These are phyloP conservation scores for Sylvia atricapilla DNA, from an alignment of 2,113 vertebrate species.

Conservation along the genomic window DNA sequence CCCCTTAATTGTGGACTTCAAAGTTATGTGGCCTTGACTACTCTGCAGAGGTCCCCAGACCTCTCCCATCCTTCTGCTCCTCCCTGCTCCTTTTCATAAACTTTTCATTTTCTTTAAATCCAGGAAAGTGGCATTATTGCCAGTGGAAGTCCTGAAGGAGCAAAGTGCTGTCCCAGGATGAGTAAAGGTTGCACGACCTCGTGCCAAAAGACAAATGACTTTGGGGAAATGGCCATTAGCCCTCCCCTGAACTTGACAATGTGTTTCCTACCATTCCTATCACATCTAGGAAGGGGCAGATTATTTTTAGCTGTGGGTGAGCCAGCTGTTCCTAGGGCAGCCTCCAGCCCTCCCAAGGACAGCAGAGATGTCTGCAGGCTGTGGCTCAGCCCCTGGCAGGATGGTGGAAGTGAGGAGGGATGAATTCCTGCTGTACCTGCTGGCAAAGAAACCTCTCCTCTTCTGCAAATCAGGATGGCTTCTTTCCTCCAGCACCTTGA, in stretches of 20 bases:
- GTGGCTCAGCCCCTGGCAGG: not conserved
- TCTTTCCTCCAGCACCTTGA: not conserved
- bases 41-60: not conserved
- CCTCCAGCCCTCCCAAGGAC: not conserved
- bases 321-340: not conserved
- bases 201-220: conserved; percentile 6
- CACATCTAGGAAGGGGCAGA: not conserved
- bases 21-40: not conserved
- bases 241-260: conserved; percentile 11
- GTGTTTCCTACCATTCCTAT: conserved; percentile 38
- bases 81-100: not conserved
- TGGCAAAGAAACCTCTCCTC: accelerated
- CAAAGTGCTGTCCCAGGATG: not conserved
- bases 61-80: not conserved
- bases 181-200: not conserved
- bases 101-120: not conserved
- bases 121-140: not conserved
- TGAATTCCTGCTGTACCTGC: not conserved
- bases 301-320: conserved; percentile 35
- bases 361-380: not conserved
- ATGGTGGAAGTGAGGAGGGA: not conserved
- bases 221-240: conserved; percentile 12
- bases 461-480: accelerated
- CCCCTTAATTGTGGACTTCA: not conserved
- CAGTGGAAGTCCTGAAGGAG: not conserved